Evolutionary conservation across 1,140 invertebrate species (phyloP).

Genomic region (Drosophila pandora): DNA sequence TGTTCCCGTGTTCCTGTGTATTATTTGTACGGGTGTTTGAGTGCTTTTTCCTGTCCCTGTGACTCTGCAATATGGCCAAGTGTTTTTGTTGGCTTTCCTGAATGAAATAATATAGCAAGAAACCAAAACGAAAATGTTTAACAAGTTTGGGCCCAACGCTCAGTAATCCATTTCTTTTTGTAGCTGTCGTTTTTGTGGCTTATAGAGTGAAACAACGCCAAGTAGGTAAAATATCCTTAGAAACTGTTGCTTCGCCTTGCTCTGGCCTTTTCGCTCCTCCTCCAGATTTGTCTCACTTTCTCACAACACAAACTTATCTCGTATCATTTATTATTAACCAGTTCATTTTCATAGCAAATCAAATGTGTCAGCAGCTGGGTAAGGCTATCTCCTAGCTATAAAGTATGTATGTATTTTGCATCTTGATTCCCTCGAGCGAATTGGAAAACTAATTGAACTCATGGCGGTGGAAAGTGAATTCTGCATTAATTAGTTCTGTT

Average conservation of each 20-base stretch:
- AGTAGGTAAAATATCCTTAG: conserved; percentile 35
- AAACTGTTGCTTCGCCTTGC: conserved; percentile 51
- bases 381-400: conserved; percentile 15
- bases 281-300: conserved; percentile 1
- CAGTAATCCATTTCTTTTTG: conserved; percentile 19
- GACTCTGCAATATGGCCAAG: conserved; percentile 54
- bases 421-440: conserved; percentile 39
- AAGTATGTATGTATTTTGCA: conserved; percentile 11
- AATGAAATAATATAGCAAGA: not conserved
- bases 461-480: conserved; percentile 26
- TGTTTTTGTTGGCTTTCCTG: conserved; percentile 25
- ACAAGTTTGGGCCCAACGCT: conserved; percentile 13
- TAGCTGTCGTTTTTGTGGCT: conserved; percentile 4
- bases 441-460: conserved; percentile 43
- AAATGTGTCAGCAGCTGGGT: conserved; percentile 45
- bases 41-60: conserved; percentile 25
- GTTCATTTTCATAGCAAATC: conserved; percentile 51
- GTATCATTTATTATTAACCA: conserved; percentile 36
- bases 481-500: conserved; percentile 29
- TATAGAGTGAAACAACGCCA: conserved; percentile 1
- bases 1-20: conserved; percentile 3
- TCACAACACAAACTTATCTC: conserved; percentile 28
- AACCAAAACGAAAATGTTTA: conserved; percentile 40
- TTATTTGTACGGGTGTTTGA: conserved; percentile 21
- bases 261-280: not conserved